These are phyloP conservation scores for Melanostoma scalare DNA, from an alignment of 2,888 invertebrate species.

Conservation along the genomic window DNA sequence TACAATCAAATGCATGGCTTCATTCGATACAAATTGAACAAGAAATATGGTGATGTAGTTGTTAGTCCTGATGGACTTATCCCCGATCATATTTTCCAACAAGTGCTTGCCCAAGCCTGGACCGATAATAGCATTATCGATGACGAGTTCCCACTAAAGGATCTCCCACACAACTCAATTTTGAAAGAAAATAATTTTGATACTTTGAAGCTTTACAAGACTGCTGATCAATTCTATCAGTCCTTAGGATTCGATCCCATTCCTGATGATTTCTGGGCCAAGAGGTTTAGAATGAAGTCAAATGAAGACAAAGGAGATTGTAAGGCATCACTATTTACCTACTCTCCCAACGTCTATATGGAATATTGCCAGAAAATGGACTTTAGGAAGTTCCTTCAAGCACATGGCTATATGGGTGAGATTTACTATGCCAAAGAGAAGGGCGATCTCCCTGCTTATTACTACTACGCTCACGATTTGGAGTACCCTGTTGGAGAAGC, in stretches of 20 bases:
- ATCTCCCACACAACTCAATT: slow-evolving; percentile 2
- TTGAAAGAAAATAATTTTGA: not conserved
- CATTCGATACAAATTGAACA: slow-evolving; percentile 86
- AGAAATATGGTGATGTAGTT: slow-evolving; percentile 86
- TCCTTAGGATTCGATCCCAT: slow-evolving; percentile 35
- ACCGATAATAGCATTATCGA: slow-evolving; percentile 10
- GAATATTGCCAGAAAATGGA: slow-evolving; percentile 45
- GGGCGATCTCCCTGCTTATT: slow-evolving; percentile 13
- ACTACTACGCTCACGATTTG: slow-evolving; percentile 17
- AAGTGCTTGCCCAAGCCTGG: slow-evolving; percentile 62
- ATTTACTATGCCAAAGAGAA: slow-evolving; percentile 35
- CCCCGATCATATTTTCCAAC: slow-evolving; percentile 88
- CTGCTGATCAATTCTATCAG: slow-evolving; percentile 41
- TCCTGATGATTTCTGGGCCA: slow-evolving; percentile 15
- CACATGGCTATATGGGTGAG: slow-evolving; percentile 37
- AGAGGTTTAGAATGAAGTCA: slow-evolving; percentile 2
- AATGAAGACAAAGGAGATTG: slow-evolving; percentile 35
- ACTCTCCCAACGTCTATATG: slow-evolving; percentile 23
- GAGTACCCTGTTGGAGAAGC: slow-evolving; percentile 36
- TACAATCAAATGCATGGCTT: slow-evolving; percentile 91
- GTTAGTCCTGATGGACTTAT: slow-evolving; percentile 86
- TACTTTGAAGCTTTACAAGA: not conserved
- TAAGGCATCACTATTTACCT: slow-evolving; percentile 12
- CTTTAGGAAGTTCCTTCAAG: slow-evolving; percentile 48
- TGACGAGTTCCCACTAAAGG: not conserved